phyloP scores from a whole-genome alignment of 2,113 vertebrate species.

The Bubalus kerabau region DNA sequence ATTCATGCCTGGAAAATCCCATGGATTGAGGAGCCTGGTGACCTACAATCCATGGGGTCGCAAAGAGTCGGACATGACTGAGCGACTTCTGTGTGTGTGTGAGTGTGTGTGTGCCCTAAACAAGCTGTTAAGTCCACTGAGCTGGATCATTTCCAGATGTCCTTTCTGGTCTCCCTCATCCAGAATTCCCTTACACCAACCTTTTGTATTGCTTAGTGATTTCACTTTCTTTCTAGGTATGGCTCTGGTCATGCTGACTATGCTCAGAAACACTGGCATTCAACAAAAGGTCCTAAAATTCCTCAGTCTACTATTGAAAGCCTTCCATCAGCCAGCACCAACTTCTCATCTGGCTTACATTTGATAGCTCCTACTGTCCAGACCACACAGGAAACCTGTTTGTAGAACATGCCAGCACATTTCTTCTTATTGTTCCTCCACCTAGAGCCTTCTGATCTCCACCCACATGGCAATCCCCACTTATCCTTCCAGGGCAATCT shows the following conservation, averaged over 20 bases:
- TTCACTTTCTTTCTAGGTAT: background rate
- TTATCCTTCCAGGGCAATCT: background rate
- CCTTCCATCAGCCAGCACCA: background rate
- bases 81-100: too few species aligned
- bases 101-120: background rate
- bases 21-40: too few species aligned
- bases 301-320: background rate
- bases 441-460: background rate
- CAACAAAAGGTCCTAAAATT: background rate
- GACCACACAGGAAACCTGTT: background rate
- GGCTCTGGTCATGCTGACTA: background rate
- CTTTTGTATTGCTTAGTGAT: background rate
- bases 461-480: fast-evolving
- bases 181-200: background rate
- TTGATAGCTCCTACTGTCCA: background rate
- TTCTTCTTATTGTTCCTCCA: background rate
- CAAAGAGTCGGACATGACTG: too few species aligned
- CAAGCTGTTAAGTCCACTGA: background rate
- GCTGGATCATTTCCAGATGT: background rate
- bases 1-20: too few species aligned
- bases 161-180: background rate
- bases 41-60: too few species aligned
- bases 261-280: background rate
- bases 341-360: background rate
- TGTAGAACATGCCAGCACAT: background rate